Percentiles rank a stretch among this genome's conserved stretches.
These are phyloP conservation scores for Sebastes kiyomatsui DNA, from an alignment of 2,797 vertebrate genomes.

Conservation along the genomic window DNA sequence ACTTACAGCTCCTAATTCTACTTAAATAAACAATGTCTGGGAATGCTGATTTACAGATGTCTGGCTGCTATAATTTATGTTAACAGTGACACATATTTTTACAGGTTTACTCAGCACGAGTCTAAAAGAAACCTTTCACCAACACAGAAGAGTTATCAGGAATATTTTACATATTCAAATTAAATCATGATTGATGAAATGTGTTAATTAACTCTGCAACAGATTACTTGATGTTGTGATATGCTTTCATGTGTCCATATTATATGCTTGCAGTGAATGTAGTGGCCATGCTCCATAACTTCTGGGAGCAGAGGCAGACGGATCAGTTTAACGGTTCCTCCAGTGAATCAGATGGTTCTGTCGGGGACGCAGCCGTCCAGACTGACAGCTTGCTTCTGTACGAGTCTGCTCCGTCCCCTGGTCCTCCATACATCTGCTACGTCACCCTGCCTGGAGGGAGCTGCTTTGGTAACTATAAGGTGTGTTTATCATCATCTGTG, in stretches of 20 bases:
- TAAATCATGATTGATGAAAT: background rate
- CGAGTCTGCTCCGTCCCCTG: constrained; percentile 85
- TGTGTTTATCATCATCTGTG: constrained; percentile 33
- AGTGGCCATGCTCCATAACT: constrained; percentile 90
- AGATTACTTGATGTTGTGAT: background rate
- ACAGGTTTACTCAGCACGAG: background rate
- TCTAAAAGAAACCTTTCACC: background rate
- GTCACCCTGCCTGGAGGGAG: constrained; percentile 93
- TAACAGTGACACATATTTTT: background rate
- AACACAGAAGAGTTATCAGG: background rate
- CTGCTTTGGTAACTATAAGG: constrained; percentile 95
- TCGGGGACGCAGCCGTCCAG: constrained; percentile 70
- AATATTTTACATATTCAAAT: background rate
- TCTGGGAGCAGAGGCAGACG: constrained; percentile 91
- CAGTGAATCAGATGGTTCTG: constrained; percentile 77
- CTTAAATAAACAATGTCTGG: constrained; percentile 59
- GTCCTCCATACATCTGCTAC: constrained; percentile 88
- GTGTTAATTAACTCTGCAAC: background rate
- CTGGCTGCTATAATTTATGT: background rate
- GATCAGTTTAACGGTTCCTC: constrained; percentile 61
- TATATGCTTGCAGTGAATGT: constrained; percentile 87
- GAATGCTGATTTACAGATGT: constrained; percentile 31
- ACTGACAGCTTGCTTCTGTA: constrained; percentile 86
- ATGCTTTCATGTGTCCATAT: background rate
- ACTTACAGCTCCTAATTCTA: constrained; percentile 22